Evolutionary conservation across 30 jellyfish, hydroid and myxozoan genomes (phyloP), one percentile per base, ranked within the genome.

Genomic region (Nemopilema nomurai): DNA sequence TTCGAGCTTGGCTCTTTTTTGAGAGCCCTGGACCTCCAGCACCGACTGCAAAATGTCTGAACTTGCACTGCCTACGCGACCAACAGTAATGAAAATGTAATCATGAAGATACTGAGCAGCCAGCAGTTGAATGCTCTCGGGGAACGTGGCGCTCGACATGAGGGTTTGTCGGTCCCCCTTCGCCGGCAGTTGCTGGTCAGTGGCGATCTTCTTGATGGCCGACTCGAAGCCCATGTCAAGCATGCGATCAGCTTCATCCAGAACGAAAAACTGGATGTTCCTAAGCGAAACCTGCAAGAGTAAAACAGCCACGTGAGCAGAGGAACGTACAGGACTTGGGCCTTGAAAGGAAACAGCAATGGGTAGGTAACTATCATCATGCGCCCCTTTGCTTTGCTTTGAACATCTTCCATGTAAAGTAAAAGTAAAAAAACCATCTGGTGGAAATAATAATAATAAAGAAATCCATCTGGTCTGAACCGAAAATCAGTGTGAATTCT

Each of bases 141-240:
- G 99, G 29, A 96, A 96, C n/a, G 99, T 96, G 21, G 99, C 99
- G 74, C 99, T 96, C 49, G 91, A 84, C 99, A 96, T 96, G 31
- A 87, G 83, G 0, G 97, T 96, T 31, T 83, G 96, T 16, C 97
- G 90, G 28, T 22, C 62, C 8, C 63, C 90, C 62, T 87, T 87
- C 30, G 87, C 71, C 23, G 96, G 89, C 98, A 96, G 78, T 24
- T 77, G 77, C 4, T 78, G 66, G 20, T 80, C 20, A 18, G 63
- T 87, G 18, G 84, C 65, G 21, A 96, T 96, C 20, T 63, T 67
- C 19, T 81, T 62, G 51, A 96, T 87, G 57, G 81, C 69, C 22
- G 96, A 95, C 49, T 81, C 81, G 73, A 94, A 94, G 21, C 99
- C 99, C 97, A 94, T 89, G 68, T 94, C 99, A 3, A 94, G 89